phyloP scores from a whole-genome alignment of 2,113 vertebrate species.

The Engraulis encrasicolus region DNA sequence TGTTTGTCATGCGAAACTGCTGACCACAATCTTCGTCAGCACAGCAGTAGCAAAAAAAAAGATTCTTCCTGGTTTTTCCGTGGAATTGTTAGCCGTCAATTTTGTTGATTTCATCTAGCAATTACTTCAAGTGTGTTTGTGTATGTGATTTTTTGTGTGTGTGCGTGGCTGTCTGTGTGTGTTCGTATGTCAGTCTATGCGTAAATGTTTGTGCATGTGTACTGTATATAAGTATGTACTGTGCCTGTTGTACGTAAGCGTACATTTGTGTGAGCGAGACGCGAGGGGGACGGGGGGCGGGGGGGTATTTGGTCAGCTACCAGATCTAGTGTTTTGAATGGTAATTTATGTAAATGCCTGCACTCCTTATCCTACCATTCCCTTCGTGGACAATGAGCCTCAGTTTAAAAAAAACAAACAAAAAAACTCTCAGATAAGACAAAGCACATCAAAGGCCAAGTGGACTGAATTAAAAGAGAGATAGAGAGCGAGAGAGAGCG shows the following conservation, averaged over 20 bases:
- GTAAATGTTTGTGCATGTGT: too few species aligned
- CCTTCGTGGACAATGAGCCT: neutral
- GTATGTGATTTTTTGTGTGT: neutral
- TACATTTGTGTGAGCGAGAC: neutral
- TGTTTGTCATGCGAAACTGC: neutral
- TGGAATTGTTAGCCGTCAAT: neutral
- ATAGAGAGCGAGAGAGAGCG: too few species aligned
- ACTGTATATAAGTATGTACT: too few species aligned
- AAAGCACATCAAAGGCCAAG: slow-evolving; percentile 7
- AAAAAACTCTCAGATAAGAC: neutral
- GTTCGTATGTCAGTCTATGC: too few species aligned
- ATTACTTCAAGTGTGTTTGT: neutral
- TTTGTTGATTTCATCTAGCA: slow-evolving; percentile 18
- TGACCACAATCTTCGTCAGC: neutral
- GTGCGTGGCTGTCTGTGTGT: neutral
- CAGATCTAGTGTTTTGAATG: neutral
- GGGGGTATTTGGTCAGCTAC: neutral
- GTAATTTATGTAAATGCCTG: slow-evolving; percentile 4
- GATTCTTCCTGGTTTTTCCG: neutral
- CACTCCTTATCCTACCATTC: neutral
- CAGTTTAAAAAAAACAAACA: too few species aligned
- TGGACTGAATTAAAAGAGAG: too few species aligned
- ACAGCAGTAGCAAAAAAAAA: too few species aligned
- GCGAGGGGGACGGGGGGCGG: too few species aligned
- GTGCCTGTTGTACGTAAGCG: too few species aligned